Evolutionary conservation across 1,140 invertebrate species (phyloP).

Genomic region (Caerostris darwini): DNA sequence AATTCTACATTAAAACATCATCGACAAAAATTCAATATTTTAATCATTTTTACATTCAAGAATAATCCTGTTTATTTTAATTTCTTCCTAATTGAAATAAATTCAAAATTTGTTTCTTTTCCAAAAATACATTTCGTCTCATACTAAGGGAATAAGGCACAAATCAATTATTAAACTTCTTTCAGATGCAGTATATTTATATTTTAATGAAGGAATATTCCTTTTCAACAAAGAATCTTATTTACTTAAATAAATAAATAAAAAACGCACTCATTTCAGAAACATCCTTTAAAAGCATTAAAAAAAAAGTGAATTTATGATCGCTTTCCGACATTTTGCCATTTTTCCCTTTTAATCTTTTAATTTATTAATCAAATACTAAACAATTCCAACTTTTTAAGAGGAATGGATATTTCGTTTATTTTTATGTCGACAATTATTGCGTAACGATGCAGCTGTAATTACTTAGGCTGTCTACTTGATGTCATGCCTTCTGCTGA

Average conservation of each 20-base stretch:
- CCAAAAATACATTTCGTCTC: no score
- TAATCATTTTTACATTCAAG: no score
- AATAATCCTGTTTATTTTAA: no score
- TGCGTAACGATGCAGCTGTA: not conserved
- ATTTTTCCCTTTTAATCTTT: not conserved
- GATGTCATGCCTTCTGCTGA: not conserved
- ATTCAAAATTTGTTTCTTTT: no score
- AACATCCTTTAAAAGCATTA: not conserved
- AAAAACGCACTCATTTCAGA: not conserved
- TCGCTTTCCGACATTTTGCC: not conserved
- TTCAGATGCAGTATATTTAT: not conserved
- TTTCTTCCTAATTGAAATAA: no score
- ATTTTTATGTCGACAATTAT: not conserved
- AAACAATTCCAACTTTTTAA: not conserved
- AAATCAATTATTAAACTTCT: not conserved
- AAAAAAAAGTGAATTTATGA: not conserved
- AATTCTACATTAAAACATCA: no score
- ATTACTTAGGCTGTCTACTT: not conserved
- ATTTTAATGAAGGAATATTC: not conserved
- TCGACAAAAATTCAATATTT: no score
- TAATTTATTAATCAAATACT: slow-evolving; percentile 30
- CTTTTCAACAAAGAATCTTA: not conserved
- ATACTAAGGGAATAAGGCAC: not conserved
- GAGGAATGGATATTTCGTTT: not conserved
- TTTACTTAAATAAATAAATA: not conserved